A percentile compares a stretch with the other conserved stretches of the same genome.
phyloP scores from a whole-genome alignment of 2,113 vertebrate genomes.

The Atrichornis clamosus region DNA sequence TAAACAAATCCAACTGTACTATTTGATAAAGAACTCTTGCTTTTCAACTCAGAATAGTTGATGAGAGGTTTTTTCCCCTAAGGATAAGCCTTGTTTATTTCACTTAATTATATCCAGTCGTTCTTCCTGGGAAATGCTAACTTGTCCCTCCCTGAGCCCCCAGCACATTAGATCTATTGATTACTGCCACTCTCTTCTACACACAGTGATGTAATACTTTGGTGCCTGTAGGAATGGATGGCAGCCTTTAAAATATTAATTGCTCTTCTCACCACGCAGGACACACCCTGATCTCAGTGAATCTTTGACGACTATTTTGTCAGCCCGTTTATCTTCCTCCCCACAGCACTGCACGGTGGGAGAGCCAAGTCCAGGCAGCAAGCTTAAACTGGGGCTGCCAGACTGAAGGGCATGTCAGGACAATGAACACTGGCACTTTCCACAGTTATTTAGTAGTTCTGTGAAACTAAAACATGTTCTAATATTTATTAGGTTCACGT shows the following conservation, averaged over 20 bases:
- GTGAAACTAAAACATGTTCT: neutral
- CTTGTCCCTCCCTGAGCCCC: neutral
- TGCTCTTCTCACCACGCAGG: constrained; percentile 16
- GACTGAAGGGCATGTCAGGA: neutral
- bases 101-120: neutral
- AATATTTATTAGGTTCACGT: neutral
- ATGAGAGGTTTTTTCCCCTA: neutral
- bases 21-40: neutral
- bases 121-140: constrained; percentile 11
- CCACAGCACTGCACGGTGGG: neutral
- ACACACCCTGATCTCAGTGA: neutral
- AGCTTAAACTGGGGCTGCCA: neutral
- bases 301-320: neutral
- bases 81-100: constrained; percentile 31
- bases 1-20: neutral
- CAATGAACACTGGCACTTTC: neutral
- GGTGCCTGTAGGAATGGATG: constrained; percentile 25
- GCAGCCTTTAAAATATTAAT: constrained; percentile 65
- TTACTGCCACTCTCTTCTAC: constrained; percentile 1
- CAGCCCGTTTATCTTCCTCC: constrained; percentile 4
- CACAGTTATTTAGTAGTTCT: neutral
- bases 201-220: constrained; percentile 33
- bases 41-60: neutral
- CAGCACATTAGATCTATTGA: constrained; percentile 24
- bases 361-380: neutral